Evolutionary conservation across 2,888 invertebrate genomes (phyloP).

Genomic region (Formica aserva): DNA sequence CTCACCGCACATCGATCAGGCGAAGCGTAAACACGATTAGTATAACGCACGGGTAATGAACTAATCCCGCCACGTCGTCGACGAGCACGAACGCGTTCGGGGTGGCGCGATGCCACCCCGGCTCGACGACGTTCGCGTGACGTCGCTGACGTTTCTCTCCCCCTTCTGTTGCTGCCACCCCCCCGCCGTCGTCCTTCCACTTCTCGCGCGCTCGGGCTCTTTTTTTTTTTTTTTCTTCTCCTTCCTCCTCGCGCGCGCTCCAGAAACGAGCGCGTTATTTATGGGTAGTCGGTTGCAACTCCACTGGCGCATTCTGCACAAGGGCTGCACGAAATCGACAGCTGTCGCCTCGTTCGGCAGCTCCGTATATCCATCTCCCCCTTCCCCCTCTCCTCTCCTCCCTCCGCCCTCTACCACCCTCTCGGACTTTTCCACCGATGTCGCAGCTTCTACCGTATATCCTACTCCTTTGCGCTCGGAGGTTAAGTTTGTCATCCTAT

Average conservation of each 20-base stretch:
- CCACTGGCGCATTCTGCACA: conserved; percentile 75
- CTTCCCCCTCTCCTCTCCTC: neutral
- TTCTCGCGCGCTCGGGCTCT: conserved; percentile 45
- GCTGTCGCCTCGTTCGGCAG: conserved; percentile 79
- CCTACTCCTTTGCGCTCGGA: conserved; percentile 57
- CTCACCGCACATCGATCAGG: conserved; percentile 74
- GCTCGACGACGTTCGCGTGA: conserved; percentile 49
- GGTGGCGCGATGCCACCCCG: conserved; percentile 36
- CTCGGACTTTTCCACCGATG: conserved; percentile 60
- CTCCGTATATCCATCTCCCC: conserved; percentile 74
- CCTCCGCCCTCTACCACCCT: conserved; percentile 24
- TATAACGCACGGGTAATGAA: conserved; percentile 79
- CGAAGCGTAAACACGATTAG: conserved; percentile 80
- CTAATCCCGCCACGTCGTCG: conserved; percentile 77
- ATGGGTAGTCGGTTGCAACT: conserved; percentile 79
- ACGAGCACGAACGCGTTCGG: conserved; percentile 75
- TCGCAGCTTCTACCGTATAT: conserved; percentile 51
- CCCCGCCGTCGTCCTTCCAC: conserved; percentile 28
- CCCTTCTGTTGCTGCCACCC: conserved; percentile 18
- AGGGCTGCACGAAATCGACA: conserved; percentile 80
- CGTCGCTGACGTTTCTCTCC: conserved; percentile 52
- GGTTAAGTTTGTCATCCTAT: conserved; percentile 55
- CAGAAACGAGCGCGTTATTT: conserved; percentile 81
- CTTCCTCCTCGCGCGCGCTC: conserved; percentile 57
- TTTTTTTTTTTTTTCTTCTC: conserved; percentile 4